Percentiles rank a stretch among this genome's conserved stretches.
Evolutionary conservation across 2,797 vertebrate genomes (phyloP).

Genomic region (Aplochiton taeniatus): DNA sequence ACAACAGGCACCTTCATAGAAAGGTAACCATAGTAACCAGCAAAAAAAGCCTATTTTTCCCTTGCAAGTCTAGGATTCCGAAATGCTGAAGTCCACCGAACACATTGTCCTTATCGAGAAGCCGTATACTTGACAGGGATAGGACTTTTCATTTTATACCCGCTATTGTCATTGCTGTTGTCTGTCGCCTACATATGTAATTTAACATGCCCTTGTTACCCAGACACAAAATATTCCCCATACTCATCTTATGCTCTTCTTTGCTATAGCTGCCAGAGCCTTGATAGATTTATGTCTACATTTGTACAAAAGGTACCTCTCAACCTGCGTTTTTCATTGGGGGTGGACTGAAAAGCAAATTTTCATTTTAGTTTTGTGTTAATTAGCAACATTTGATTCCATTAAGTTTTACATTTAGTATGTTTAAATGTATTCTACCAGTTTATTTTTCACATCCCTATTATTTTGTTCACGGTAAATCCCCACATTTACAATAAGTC

Average conservation of each 20-base stretch:
- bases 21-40: constrained; percentile 79
- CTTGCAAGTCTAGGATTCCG: constrained; percentile 62
- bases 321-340: too few species aligned
- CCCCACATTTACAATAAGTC: too few species aligned
- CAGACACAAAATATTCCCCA: constrained; percentile 38
- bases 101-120: constrained; percentile 71
- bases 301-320: not conserved
- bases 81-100: constrained; percentile 75
- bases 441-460: too few species aligned
- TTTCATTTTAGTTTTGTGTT: too few species aligned
- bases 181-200: constrained; percentile 56
- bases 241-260: not conserved
- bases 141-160: constrained; percentile 53
- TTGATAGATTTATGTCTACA: not conserved
- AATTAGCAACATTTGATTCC: too few species aligned
- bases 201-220: constrained; percentile 57
- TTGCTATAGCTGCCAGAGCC: not conserved
- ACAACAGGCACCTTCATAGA: constrained; percentile 63
- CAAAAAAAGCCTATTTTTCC: constrained; percentile 68
- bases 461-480: too few species aligned
- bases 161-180: constrained; percentile 55
- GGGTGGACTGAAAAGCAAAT: too few species aligned
- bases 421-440: too few species aligned
- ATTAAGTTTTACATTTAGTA: too few species aligned
- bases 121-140: constrained; percentile 68